These are phyloP conservation scores for Tinea pellionella DNA, from an alignment of 2,888 invertebrate genomes.

Conservation along the genomic window DNA sequence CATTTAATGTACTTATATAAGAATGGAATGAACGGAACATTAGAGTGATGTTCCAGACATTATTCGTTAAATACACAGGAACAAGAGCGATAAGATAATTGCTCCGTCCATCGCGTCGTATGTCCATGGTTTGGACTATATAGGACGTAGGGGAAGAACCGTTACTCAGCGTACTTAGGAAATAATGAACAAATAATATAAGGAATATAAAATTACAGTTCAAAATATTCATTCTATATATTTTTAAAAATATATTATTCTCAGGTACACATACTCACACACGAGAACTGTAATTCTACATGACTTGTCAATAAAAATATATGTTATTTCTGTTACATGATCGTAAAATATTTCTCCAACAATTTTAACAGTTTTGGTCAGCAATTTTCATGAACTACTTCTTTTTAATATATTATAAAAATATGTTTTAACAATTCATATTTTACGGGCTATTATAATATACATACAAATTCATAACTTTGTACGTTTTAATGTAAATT, in stretches of 20 bases:
- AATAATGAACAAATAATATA: neutral
- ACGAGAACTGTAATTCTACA: neutral
- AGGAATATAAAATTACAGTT: neutral
- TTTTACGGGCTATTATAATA: neutral
- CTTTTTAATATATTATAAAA: slow-evolving; percentile 6
- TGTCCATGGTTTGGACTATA: too few species aligned
- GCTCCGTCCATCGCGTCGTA: too few species aligned
- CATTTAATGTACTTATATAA: too few species aligned
- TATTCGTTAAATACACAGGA: too few species aligned
- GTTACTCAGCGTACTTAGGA: too few species aligned
- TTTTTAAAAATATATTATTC: neutral
- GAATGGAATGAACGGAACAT: too few species aligned
- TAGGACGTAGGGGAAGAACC: too few species aligned
- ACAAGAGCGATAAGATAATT: too few species aligned
- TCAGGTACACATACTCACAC: neutral
- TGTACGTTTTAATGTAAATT: slow-evolving; percentile 4
- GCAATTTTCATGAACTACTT: neutral
- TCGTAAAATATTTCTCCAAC: neutral
- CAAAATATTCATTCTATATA: neutral
- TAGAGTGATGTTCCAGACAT: too few species aligned
- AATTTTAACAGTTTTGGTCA: slow-evolving; percentile 10
- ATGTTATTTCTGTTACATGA: neutral
- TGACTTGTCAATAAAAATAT: neutral
- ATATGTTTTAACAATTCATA: too few species aligned
- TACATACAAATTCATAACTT: slow-evolving; percentile 8